phyloP scores from a whole-genome alignment of 2,888 invertebrate genomes.

The Slavum lentiscoides region DNA sequence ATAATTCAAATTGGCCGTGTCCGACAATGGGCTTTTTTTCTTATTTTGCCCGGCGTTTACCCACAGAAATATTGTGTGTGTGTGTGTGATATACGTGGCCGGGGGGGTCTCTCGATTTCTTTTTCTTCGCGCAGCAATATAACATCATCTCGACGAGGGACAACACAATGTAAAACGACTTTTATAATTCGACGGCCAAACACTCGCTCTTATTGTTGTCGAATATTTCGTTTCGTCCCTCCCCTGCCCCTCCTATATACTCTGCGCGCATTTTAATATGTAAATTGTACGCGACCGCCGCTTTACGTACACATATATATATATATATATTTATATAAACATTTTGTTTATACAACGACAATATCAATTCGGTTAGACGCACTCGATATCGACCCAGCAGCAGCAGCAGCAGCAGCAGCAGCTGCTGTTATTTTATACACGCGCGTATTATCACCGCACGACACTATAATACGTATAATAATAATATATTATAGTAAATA shows the following conservation, averaged over 20 bases:
- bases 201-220: slow-evolving; percentile 18
- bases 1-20: slow-evolving; percentile 50
- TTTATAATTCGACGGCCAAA: slow-evolving; percentile 30
- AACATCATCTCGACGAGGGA: slow-evolving; percentile 41
- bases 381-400: neutral
- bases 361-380: slow-evolving; percentile 17
- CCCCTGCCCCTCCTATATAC: neutral
- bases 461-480: neutral
- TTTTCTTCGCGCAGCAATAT: slow-evolving; percentile 27
- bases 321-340: too few species aligned
- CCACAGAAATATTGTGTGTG: slow-evolving; percentile 4
- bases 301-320: too few species aligned
- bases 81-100: slow-evolving; percentile 37
- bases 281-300: slow-evolving; percentile 36
- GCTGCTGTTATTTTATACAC: too few species aligned
- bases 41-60: slow-evolving; percentile 12
- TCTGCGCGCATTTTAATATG: slow-evolving; percentile 32
- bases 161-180: slow-evolving; percentile 34
- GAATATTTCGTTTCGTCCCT: slow-evolving; percentile 8
- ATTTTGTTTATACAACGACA: slow-evolving; percentile 36
- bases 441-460: neutral
- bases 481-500: neutral
- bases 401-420: neutral
- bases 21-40: slow-evolving; percentile 46
- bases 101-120: slow-evolving; percentile 31